phyloP scores from a whole-genome alignment of 1,140 invertebrate species.

The Calliphora vicina region DNA sequence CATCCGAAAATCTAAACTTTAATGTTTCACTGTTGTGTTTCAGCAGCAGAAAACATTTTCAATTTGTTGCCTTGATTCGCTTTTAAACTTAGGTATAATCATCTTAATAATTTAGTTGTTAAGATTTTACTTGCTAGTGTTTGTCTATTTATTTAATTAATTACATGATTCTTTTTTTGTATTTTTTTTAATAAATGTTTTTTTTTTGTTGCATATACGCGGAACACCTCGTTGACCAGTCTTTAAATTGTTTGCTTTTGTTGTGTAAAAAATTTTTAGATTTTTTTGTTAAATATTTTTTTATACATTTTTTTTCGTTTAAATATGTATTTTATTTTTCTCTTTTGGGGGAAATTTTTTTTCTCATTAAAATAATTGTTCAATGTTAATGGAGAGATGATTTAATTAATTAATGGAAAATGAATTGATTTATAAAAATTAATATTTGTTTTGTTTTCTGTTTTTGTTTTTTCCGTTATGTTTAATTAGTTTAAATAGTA shows the following conservation, averaged over 20 bases:
- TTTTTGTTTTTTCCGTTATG: neutral
- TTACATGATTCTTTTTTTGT: neutral
- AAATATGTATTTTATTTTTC: too few species aligned
- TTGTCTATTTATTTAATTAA: neutral
- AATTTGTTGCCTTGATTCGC: neutral
- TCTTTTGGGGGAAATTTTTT: neutral
- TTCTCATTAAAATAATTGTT: neutral
- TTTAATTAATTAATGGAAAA: neutral
- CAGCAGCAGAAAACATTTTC: neutral
- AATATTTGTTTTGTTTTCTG: neutral
- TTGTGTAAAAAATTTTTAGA: neutral
- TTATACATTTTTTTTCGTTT: neutral
- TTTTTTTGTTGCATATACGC: conserved; percentile 42
- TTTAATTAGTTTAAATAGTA: neutral
- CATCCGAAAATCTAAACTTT: neutral
- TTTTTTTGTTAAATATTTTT: conserved; percentile 16
- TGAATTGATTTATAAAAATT: neutral
- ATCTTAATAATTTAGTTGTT: neutral
- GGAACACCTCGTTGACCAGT: conserved; percentile 64
- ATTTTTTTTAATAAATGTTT: neutral
- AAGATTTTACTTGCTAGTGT: neutral
- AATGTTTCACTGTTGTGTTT: too few species aligned
- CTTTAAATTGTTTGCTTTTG: conserved; percentile 59
- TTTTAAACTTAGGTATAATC: neutral
- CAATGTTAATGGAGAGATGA: neutral